These are phyloP conservation scores for Charanyca ferruginea DNA, from an alignment of 2,888 invertebrate species.

Conservation along the genomic window DNA sequence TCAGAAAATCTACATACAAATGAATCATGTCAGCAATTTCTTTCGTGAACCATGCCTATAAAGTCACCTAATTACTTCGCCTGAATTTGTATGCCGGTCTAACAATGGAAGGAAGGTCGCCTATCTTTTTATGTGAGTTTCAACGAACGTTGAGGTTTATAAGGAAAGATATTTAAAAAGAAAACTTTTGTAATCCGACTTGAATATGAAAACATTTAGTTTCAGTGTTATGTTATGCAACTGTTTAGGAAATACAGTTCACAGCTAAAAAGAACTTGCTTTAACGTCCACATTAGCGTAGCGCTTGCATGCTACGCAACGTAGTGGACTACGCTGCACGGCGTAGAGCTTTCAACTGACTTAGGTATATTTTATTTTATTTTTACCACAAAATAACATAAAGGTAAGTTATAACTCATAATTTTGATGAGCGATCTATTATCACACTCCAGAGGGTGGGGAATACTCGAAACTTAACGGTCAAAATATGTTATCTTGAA, in stretches of 20 bases:
- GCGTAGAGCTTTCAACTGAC: slow-evolving; percentile 20
- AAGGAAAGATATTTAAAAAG: slow-evolving; percentile 36
- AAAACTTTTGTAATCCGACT: slow-evolving; percentile 37
- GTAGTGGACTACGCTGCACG: background rate
- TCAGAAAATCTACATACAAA: slow-evolving; percentile 46
- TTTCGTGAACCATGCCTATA: slow-evolving; percentile 52
- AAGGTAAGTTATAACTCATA: slow-evolving; percentile 3
- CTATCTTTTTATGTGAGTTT: slow-evolving; percentile 55
- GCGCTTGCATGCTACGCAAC: slow-evolving; percentile 3
- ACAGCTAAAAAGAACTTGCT: slow-evolving; percentile 20
- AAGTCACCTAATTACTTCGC: slow-evolving; percentile 55
- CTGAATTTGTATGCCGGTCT: slow-evolving; percentile 45
- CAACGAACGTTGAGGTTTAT: slow-evolving; percentile 31
- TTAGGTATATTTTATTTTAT: background rate
- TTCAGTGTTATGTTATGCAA: slow-evolving; percentile 16
- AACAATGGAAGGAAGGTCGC: slow-evolving; percentile 44
- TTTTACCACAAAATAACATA: slow-evolving; percentile 15
- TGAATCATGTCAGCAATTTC: slow-evolving; percentile 50
- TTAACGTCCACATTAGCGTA: slow-evolving; percentile 24
- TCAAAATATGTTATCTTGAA: slow-evolving; percentile 43
- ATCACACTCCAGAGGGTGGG: slow-evolving; percentile 5
- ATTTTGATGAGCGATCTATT: slow-evolving; percentile 33
- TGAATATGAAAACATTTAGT: slow-evolving; percentile 37
- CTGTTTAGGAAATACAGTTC: slow-evolving; percentile 28
- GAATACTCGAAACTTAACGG: slow-evolving; percentile 16